Conservation (phyloP, 2,888 invertebrate genomes). For the Epicampocera succincta region DNA sequence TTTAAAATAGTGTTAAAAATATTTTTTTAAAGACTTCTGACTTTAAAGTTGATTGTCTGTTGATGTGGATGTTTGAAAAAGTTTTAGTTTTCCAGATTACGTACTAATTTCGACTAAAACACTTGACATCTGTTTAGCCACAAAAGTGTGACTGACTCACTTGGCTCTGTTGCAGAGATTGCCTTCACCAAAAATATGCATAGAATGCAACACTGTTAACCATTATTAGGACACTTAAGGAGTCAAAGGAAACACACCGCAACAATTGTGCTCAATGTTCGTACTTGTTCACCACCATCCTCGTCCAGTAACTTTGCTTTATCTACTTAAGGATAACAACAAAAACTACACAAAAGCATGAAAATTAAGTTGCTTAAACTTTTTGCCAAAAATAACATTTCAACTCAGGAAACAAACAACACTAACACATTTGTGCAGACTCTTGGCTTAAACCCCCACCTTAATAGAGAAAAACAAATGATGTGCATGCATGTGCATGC, state of each 20-base stretch:
- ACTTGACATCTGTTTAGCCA: neutral
- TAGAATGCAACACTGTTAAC: conserved; percentile 37
- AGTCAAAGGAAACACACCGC: conserved; percentile 53
- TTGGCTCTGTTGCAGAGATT: neutral
- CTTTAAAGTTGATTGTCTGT: too few relatives aligned
- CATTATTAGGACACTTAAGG: conserved; percentile 60
- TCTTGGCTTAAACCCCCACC: conserved; percentile 24
- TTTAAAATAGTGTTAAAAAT: too few relatives aligned
- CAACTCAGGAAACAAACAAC: conserved; percentile 9
- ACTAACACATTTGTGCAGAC: conserved; percentile 13
- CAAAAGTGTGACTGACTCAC: neutral
- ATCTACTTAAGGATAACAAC: conserved; percentile 26
- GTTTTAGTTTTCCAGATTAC: too few relatives aligned
- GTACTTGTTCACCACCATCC: too few relatives aligned
- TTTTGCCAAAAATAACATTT: conserved; percentile 18
- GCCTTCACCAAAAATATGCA: conserved; percentile 11
- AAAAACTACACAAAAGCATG: conserved; percentile 19
- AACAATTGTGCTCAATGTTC: conserved; percentile 3
- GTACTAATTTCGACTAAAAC: too few relatives aligned
- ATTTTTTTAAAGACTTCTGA: too few relatives aligned
- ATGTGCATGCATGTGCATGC: neutral
- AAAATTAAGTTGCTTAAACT: conserved; percentile 8
- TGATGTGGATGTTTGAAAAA: too few relatives aligned
- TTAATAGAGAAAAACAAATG: neutral
- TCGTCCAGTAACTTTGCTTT: conserved; percentile 23